These are phyloP conservation scores for Pteruthius melanotis DNA, from an alignment of 2,113 vertebrate species.

Conservation along the genomic window DNA sequence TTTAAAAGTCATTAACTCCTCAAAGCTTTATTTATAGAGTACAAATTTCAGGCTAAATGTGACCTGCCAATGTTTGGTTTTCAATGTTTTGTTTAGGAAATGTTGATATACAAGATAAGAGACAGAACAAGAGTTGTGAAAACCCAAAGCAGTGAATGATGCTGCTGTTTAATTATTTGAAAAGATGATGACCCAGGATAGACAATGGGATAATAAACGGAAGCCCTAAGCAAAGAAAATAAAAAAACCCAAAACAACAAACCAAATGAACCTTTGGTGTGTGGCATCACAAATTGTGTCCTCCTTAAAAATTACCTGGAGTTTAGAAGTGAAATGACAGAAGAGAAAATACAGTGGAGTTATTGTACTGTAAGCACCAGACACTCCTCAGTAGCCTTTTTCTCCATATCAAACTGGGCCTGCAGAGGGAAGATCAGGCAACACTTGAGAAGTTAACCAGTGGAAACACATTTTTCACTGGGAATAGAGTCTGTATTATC, in stretches of 20 bases:
- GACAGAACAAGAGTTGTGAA: background rate
- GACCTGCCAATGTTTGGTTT: background rate
- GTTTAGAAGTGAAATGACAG: background rate
- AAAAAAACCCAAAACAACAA: background rate
- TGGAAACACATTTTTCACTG: background rate
- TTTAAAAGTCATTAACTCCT: background rate
- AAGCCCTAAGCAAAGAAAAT: background rate
- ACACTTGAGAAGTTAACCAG: background rate
- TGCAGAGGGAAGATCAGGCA: background rate
- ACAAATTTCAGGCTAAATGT: background rate
- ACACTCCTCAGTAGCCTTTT: background rate
- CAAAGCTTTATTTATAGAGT: background rate
- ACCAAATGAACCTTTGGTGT: background rate
- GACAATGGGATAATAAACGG: background rate
- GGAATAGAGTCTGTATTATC: background rate
- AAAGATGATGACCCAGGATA: background rate
- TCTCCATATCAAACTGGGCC: fast-evolving
- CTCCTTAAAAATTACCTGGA: background rate
- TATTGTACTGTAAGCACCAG: too few relatives aligned
- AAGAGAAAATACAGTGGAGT: background rate
- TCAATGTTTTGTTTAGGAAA: background rate
- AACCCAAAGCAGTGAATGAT: background rate
- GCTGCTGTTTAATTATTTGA: background rate
- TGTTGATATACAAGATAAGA: background rate
- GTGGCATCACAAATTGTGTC: background rate